Conservation (phyloP, 2,113 vertebrate genomes). For the Cervus canadensis region DNA sequence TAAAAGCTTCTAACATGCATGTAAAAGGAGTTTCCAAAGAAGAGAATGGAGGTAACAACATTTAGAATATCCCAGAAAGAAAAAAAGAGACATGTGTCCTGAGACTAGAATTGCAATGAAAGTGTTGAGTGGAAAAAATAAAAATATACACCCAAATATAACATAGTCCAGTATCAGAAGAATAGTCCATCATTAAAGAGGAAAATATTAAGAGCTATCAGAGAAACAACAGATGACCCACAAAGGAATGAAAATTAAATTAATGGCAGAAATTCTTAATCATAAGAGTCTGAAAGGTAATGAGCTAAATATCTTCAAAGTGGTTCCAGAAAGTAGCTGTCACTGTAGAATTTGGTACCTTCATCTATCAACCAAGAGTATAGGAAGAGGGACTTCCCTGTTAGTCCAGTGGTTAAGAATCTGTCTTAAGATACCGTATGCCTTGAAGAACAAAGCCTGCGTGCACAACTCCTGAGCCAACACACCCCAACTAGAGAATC, state of each 20-base stretch:
- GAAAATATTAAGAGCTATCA: neutral
- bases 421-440: neutral
- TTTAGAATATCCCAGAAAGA: slow-evolving; percentile 25
- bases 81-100: neutral
- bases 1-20: neutral
- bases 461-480: neutral
- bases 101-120: neutral
- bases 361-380: neutral
- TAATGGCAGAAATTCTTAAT: neutral
- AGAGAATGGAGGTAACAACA: neutral
- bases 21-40: neutral
- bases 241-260: neutral
- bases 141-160: neutral
- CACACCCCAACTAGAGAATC: neutral
- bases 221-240: neutral
- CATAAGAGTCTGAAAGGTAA: neutral
- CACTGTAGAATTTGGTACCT: neutral
- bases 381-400: neutral
- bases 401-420: neutral
- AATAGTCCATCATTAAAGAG: neutral
- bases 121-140: neutral
- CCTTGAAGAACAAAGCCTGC: neutral
- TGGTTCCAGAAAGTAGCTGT: neutral
- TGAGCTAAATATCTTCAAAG: neutral
- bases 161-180: neutral